Conservation (phyloP, 1,140 invertebrate species). For the Phymorhynchus buccinoides region DNA sequence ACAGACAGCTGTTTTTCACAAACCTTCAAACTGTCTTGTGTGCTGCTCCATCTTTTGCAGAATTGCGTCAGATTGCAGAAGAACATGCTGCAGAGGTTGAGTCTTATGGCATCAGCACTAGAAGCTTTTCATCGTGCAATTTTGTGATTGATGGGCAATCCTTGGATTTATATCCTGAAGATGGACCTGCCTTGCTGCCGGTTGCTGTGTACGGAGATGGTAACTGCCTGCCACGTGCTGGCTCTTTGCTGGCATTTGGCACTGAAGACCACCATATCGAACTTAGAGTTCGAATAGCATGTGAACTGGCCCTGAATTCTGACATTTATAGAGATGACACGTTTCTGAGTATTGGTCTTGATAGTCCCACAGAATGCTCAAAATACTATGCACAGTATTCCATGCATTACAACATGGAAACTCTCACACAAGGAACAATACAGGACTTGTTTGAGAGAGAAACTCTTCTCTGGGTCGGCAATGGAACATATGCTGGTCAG, state of each 20-base stretch:
- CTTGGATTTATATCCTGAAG: not conserved
- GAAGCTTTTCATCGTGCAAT: too few species aligned
- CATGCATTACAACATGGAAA: not conserved
- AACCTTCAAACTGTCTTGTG: too few species aligned
- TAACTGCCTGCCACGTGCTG: not conserved
- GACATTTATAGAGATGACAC: not conserved
- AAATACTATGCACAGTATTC: not conserved
- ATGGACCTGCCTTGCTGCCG: not conserved
- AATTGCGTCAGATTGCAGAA: too few species aligned
- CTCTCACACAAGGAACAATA: not conserved
- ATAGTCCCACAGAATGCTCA: not conserved
- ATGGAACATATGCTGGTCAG: not conserved
- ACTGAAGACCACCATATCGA: not conserved
- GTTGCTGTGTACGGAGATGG: not conserved
- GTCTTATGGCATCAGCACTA: too few species aligned
- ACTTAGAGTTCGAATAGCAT: not conserved
- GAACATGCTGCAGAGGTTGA: too few species aligned
- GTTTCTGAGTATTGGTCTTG: not conserved
- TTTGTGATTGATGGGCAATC: not conserved
- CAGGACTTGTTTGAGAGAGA: not conserved
- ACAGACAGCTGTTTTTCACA: too few species aligned
- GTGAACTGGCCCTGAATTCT: not conserved
- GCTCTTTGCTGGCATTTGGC: slow-evolving; percentile 4
- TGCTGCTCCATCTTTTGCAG: too few species aligned
- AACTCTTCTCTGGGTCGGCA: not conserved